Percentiles rank a stretch among this genome's conserved stretches.
Evolutionary conservation across 2,797 vertebrate genomes (phyloP).

Genomic region (Acanthopagrus latus): DNA sequence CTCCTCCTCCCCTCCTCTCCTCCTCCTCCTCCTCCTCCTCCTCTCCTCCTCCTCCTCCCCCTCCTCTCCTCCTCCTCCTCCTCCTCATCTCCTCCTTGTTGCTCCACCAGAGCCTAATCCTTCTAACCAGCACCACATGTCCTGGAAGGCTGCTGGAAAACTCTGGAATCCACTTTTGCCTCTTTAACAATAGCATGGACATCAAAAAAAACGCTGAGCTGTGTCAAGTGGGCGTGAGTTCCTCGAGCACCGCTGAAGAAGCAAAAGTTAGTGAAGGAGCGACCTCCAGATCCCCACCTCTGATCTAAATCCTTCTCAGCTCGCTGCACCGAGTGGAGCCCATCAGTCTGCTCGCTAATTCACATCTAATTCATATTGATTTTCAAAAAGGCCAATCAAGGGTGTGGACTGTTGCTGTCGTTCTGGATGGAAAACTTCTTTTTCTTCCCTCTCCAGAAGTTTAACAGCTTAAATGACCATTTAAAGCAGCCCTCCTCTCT

Average conservation of each 20-base stretch:
- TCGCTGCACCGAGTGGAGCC: slow-evolving; percentile 44
- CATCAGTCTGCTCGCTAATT: slow-evolving; percentile 31
- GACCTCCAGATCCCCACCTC: slow-evolving; percentile 39
- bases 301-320: slow-evolving; percentile 32
- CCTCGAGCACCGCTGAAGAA: slow-evolving; percentile 25
- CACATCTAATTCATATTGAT: slow-evolving; percentile 55
- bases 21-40: slow-evolving; percentile 32
- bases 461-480: slow-evolving; percentile 44
- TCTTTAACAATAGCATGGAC: slow-evolving; percentile 81
- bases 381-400: slow-evolving; percentile 43
- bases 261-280: slow-evolving; percentile 28
- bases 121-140: slow-evolving; percentile 86
- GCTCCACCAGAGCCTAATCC: slow-evolving; percentile 79
- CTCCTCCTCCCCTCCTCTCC: slow-evolving; percentile 40
- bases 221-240: slow-evolving; percentile 72
- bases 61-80: slow-evolving; percentile 21
- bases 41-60: slow-evolving; percentile 45
- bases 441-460: slow-evolving; percentile 47
- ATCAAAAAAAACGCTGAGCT: slow-evolving; percentile 64
- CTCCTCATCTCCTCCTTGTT: slow-evolving; percentile 48
- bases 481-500: slow-evolving; percentile 32
- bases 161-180: slow-evolving; percentile 79
- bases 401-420: slow-evolving; percentile 26
- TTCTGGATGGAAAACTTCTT: slow-evolving; percentile 28
- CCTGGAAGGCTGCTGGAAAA: slow-evolving; percentile 81